These are phyloP conservation scores for Diadumene lineata DNA, from an alignment of 92 coral and sea anemone genomes.

Conservation along the genomic window DNA sequence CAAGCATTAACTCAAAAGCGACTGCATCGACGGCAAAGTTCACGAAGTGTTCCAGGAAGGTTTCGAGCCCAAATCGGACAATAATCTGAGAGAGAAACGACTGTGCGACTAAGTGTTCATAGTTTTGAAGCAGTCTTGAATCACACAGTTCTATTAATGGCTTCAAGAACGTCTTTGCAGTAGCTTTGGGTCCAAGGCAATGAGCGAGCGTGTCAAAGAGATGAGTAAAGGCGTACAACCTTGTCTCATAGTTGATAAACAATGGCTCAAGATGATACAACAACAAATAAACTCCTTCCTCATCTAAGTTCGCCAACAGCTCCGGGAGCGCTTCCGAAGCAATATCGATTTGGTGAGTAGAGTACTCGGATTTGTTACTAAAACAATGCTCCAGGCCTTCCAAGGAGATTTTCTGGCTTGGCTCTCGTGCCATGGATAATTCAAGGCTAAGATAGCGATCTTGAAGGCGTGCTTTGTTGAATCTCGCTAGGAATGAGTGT, in stretches of 20 bases:
- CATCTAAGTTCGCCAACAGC: slow-evolving; percentile 68
- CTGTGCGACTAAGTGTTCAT: slow-evolving; percentile 71
- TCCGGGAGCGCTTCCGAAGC: slow-evolving; percentile 64
- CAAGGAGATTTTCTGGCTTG: slow-evolving; percentile 15
- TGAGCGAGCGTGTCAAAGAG: slow-evolving; percentile 85
- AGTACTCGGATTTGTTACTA: slow-evolving; percentile 54
- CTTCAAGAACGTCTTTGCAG: slow-evolving; percentile 74
- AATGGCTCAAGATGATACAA: slow-evolving; percentile 83
- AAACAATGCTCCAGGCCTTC: slow-evolving; percentile 40
- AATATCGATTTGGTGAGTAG: slow-evolving; percentile 62
- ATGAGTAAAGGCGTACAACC: slow-evolving; percentile 75
- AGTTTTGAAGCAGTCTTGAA: slow-evolving; percentile 63
- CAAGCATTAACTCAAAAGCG: slow-evolving; percentile 64
- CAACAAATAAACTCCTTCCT: slow-evolving; percentile 85
- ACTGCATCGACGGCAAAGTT: slow-evolving; percentile 90
- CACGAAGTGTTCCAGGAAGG: slow-evolving; percentile 79
- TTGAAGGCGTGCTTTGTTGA: slow-evolving; percentile 50
- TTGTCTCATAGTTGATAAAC: slow-evolving; percentile 62
- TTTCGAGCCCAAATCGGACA: slow-evolving; percentile 89
- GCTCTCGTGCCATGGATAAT: neutral
- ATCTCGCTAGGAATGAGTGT: slow-evolving; percentile 73
- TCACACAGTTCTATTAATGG: slow-evolving; percentile 78
- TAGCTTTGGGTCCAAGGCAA: slow-evolving; percentile 70
- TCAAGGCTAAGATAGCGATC: slow-evolving; percentile 9
- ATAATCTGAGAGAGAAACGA: slow-evolving; percentile 85